Conservation (phyloP, 2,888 invertebrate species). For the Spatulosminthurus flaviceps region DNA sequence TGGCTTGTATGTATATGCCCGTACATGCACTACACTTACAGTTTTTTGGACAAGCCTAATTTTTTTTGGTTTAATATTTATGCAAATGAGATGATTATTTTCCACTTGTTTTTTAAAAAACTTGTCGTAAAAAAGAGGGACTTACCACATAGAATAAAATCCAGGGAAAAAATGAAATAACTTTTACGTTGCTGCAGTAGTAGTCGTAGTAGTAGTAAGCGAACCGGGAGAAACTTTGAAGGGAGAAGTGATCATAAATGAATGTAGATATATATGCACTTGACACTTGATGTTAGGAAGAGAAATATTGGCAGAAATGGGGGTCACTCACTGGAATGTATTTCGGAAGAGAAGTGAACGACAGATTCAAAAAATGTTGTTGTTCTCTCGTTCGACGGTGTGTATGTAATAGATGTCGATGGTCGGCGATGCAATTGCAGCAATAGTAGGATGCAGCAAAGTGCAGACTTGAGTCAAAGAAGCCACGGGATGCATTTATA, state of each 20-base stretch:
- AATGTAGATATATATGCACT: background rate
- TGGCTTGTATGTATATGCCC: too few species aligned
- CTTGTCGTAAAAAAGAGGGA: background rate
- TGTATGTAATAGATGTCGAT: slow-evolving; percentile 25
- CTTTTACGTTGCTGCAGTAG: too few species aligned
- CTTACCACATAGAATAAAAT: slow-evolving; percentile 7
- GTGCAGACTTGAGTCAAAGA: slow-evolving; percentile 39
- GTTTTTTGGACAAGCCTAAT: too few species aligned
- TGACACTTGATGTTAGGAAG: background rate
- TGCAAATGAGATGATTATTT: too few species aligned
- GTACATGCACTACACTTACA: too few species aligned
- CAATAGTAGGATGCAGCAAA: slow-evolving; percentile 40
- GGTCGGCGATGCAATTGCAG: slow-evolving; percentile 41
- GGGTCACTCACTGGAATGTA: background rate
- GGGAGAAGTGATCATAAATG: too few species aligned
- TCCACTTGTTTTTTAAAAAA: too few species aligned
- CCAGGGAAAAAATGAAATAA: background rate
- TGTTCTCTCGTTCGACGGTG: background rate
- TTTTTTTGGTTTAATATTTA: too few species aligned
- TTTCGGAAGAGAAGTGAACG: background rate
- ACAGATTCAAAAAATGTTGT: background rate
- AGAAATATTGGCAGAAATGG: background rate
- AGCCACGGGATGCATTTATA: slow-evolving; percentile 45
- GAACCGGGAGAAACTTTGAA: background rate
- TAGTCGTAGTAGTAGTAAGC: too few species aligned